Percentiles rank a stretch among this genome's conserved stretches.
phyloP scores from a whole-genome alignment of 64 coral and sea anemone species.

The Stichodactyla helianthus region DNA sequence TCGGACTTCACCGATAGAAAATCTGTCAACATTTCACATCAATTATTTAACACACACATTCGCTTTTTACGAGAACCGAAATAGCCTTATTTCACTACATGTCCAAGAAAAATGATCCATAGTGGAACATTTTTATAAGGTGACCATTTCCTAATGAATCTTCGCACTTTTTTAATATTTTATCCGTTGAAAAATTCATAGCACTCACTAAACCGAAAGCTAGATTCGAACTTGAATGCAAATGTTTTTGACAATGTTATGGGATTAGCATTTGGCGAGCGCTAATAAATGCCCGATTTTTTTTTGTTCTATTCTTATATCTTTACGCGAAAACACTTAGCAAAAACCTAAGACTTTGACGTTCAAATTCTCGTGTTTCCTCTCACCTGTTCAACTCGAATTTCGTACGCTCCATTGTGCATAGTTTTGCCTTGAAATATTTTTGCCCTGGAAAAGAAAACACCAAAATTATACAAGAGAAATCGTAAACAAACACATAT shows the following conservation, averaged over 20 bases:
- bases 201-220: background rate
- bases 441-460: constrained; percentile 46
- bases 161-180: background rate
- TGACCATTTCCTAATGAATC: background rate
- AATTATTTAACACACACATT: background rate
- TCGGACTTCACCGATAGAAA: background rate
- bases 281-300: background rate
- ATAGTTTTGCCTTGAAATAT: constrained; percentile 72
- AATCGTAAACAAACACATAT: background rate
- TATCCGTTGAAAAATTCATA: constrained; percentile 1
- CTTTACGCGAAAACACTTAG: background rate
- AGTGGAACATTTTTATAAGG: background rate
- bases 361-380: background rate
- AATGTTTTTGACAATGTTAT: constrained; percentile 3
- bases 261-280: background rate
- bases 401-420: constrained; percentile 69
- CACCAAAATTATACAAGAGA: constrained; percentile 28
- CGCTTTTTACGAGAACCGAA: background rate
- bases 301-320: background rate
- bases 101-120: background rate
- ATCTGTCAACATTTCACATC: background rate
- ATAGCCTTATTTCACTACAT: background rate
- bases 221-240: background rate
- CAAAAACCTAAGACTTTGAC: background rate
- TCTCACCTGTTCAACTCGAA: constrained; percentile 80